Evolutionary conservation across 2,797 vertebrate species (phyloP).

Genomic region (Alexandromys oeconomus): DNA sequence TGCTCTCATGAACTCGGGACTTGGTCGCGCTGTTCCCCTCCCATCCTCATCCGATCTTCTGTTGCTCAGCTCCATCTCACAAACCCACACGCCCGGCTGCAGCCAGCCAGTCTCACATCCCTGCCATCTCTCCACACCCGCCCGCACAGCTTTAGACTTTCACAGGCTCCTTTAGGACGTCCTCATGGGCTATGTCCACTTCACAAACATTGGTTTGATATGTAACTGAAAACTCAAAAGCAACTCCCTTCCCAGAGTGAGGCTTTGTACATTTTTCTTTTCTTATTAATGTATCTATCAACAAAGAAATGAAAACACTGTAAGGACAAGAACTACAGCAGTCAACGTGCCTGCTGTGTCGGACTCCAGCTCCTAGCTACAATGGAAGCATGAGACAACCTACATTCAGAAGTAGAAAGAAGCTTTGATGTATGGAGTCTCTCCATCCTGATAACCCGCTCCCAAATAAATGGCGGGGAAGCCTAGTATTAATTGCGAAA

Average conservation of each 20-base stretch:
- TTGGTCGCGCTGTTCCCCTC: background rate
- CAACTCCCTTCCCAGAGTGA: background rate
- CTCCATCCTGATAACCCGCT: background rate
- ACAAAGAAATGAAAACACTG: background rate
- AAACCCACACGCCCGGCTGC: background rate
- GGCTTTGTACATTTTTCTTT: background rate
- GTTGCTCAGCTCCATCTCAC: background rate
- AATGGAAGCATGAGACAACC: background rate
- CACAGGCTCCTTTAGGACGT: background rate
- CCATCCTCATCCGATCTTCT: background rate
- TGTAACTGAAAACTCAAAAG: slow-evolving; percentile 6
- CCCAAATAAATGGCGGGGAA: background rate
- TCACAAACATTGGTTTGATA: background rate
- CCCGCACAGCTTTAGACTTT: background rate
- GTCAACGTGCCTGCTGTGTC: background rate
- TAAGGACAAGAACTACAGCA: background rate
- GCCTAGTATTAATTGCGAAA: background rate
- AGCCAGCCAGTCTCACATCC: background rate
- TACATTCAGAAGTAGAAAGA: background rate
- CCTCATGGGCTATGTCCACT: background rate
- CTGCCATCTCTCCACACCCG: background rate
- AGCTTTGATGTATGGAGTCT: background rate
- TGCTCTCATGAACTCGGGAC: background rate
- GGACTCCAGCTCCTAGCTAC: background rate
- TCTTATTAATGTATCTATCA: background rate